Evolutionary conservation across 2,888 invertebrate species (phyloP).

Genomic region (Frankliniella intonsa): DNA sequence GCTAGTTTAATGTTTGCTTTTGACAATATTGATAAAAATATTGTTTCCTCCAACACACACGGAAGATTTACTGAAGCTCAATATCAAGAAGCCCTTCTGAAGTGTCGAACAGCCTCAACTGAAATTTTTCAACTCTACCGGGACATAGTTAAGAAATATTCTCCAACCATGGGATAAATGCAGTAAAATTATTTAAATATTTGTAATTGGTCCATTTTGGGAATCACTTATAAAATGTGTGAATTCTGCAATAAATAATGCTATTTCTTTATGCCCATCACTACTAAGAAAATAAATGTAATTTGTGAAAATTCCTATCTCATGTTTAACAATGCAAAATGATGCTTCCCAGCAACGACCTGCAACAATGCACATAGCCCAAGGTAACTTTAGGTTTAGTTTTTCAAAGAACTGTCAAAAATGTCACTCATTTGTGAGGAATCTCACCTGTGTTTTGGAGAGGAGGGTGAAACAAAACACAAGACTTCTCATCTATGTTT

Average conservation of each 20-base stretch:
- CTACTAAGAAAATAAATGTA: not conserved
- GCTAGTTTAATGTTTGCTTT: constrained; percentile 71
- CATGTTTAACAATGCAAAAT: not conserved
- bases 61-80: constrained; percentile 64
- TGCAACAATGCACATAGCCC: no score
- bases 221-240: not conserved
- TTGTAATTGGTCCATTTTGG: not conserved
- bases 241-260: not conserved
- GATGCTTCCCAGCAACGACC: not conserved
- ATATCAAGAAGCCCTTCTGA: constrained; percentile 60
- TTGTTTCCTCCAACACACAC: constrained; percentile 62
- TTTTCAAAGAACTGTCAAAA: no score
- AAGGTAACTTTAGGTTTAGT: no score
- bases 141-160: constrained; percentile 56
- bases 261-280: not conserved
- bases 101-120: constrained; percentile 62
- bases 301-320: not conserved
- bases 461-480: not conserved
- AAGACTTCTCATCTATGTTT: not conserved
- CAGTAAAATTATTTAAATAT: not conserved
- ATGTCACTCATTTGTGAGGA: constrained; percentile 31
- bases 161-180: not conserved
- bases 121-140: constrained; percentile 70
- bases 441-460: not conserved
- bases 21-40: constrained; percentile 57